Evolutionary conservation across 2,113 vertebrate genomes (phyloP), one percentile per base, ranked within the genome.

Genomic region (Chaenogobius annularis): DNA sequence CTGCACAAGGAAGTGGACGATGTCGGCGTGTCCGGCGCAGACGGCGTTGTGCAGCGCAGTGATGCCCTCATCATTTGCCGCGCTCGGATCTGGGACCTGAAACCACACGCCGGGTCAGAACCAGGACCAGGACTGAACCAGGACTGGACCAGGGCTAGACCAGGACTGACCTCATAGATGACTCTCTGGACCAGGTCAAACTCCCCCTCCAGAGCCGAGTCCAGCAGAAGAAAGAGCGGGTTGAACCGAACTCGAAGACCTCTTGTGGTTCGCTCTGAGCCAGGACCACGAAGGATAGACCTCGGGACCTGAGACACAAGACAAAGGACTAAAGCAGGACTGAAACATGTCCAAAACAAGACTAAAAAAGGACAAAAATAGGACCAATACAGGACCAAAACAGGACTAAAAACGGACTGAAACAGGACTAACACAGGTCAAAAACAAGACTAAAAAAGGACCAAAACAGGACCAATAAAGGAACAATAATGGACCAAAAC

Each of bases 11-110:
- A 99, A 98, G 89, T 95, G 96, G 0, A 98, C 96, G 0, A 98
- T 98, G 40, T 98, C 95, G 0, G 93, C 94, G 90, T 99, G 97
- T 5, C 97, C 97, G 0, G 97, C 97, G 0, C 97, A 99, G 69
- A 99, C 97, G 0, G 96, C 96, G 0, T 98, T 98, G 83, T 99
- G 97, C 48, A 98, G 94, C 0, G 97, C 96, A 0, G 97, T 99
- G 83, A 98, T 98, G 66, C 97, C 97, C 70, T 98, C 97, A 0
- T 98, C 97, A 0, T 99, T 99, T 0, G 97, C 94, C 86, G 94
- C 90, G 77, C 97, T 98, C 0, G 97, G 96, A 79, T 99, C 96
- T 3, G 96, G 95, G n/a, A 98, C 97, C 97, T 99, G 79, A 3
- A 19, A 62, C 11, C 5, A n/a, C 50, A 17, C 17, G 6, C 5